Base-by-base conservation (phyloP, 1,140 invertebrate genomes). In the Aphaenogaster ashmeadi region DNA sequence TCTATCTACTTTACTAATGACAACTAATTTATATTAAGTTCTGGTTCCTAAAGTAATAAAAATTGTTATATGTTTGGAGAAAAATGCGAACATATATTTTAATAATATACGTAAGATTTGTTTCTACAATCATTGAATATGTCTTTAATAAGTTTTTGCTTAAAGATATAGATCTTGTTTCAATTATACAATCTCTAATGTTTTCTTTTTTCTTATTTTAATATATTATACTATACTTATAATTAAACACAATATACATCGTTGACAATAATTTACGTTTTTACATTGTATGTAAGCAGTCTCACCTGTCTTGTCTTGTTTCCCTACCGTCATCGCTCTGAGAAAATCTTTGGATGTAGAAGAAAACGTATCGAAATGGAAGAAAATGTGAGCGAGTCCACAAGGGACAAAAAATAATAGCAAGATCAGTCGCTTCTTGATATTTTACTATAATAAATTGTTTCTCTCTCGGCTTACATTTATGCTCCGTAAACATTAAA, bases 381-480 rank as follows among this genome's bases (percentile, higher is more conserved):
- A 52, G 1, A n/a, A 54, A 74, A 54, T 5, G 4, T n/a, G 11
- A 74, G 27, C 2, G 18, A 54, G 8, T 21, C 15, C n/a, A 33
- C 6, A 38, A 41, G 15, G 27, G 15, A 11, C 8, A 18, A 21
- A 64, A 64, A 62, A 8, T 44, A 60, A 44, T 15, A 18, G 54
- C 52, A 21, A 7, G 0, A 47, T 66, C n/a, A 54, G 21, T 60
- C 18, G 41, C 2, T 47, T 66, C n/a, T 36, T 4, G 62, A 36
- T n/a, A 47, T 66, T 36, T 47, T 66, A n/a, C 1, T 36, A 50
- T 36, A 66, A 66, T 62, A 62, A 44, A 47, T 78, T 66, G 13
- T 11, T 66, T 50, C 8, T 44, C 15, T 79, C 15, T 21, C 3
- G 2, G 33, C 11, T 75, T 75, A 21, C n/a, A 27, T 50, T 33